Percentiles rank a stretch among this genome's conserved stretches.
Conservation (phyloP, 2,113 vertebrate species). For the Melierax canorus region DNA sequence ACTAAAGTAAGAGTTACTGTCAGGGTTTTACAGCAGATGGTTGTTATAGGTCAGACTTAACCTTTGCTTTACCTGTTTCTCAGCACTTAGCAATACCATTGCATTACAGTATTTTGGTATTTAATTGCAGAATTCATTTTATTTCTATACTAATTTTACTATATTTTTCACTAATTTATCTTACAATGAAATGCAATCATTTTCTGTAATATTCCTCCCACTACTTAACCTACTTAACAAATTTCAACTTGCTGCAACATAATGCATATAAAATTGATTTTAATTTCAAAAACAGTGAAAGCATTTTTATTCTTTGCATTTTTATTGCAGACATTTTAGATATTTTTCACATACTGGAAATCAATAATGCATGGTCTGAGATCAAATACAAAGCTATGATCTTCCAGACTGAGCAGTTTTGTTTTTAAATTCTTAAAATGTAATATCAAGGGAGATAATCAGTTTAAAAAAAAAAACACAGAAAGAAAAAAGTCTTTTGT, state of each 20-base stretch:
- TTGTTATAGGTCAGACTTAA: background rate
- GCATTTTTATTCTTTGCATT: background rate
- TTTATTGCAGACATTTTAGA: constrained; percentile 31
- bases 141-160: background rate
- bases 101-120: background rate
- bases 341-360: background rate
- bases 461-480: background rate
- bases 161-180: background rate
- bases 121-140: background rate
- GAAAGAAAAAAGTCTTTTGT: background rate
- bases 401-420: background rate
- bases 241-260: background rate
- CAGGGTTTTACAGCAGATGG: background rate
- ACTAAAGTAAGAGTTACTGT: background rate
- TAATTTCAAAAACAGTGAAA: constrained; percentile 30
- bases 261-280: constrained; percentile 32
- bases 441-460: background rate
- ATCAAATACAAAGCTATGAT: constrained; percentile 13
- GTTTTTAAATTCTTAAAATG: constrained; percentile 33
- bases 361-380: constrained; percentile 39
- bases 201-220: constrained; percentile 21
- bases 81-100: background rate
- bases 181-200: background rate
- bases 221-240: constrained; percentile 28
- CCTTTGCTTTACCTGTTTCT: background rate